Evolutionary conservation across 92 coral and sea anemone species (phyloP).

Genomic region (Phenganax subtilis): DNA sequence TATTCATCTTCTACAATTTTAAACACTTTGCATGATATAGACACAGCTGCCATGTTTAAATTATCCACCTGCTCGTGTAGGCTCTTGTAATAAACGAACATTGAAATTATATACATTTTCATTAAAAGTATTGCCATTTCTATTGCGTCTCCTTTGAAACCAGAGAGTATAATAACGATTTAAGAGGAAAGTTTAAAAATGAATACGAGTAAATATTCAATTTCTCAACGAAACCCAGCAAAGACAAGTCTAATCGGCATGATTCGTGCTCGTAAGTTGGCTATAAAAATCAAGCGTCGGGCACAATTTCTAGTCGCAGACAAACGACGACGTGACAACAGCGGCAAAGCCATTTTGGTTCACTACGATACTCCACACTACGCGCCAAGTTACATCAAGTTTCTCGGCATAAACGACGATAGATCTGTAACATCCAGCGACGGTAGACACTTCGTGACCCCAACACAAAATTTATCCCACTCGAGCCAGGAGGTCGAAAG

Average conservation of each 20-base stretch:
- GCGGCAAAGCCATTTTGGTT: conserved; percentile 64
- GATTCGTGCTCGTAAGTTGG: conserved; percentile 92
- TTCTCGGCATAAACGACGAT: conserved; percentile 31
- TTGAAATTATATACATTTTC: too few species aligned
- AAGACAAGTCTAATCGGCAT: conserved; percentile 65
- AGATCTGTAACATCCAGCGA: conserved; percentile 34
- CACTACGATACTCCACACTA: conserved; percentile 76
- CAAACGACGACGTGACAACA: conserved; percentile 67
- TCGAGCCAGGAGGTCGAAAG: not conserved
- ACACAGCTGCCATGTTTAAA: too few species aligned
- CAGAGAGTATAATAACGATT: not conserved
- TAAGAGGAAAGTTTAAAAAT: not conserved
- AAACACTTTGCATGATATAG: too few species aligned
- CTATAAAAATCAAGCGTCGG: conserved; percentile 80
- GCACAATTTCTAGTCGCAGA: conserved; percentile 93
- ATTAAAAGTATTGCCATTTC: too few species aligned
- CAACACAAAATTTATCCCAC: not conserved
- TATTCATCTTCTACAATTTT: too few species aligned
- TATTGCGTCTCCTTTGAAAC: too few species aligned
- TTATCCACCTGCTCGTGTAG: too few species aligned
- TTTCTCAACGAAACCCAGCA: not conserved
- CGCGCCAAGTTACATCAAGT: conserved; percentile 40
- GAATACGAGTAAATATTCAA: not conserved
- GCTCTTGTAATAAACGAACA: too few species aligned
- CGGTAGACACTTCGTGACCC: conserved; percentile 14